Evolutionary conservation across 2,797 vertebrate species (phyloP), one percentile per base, ranked within the genome.

Genomic region (Enteromius viviparus): DNA sequence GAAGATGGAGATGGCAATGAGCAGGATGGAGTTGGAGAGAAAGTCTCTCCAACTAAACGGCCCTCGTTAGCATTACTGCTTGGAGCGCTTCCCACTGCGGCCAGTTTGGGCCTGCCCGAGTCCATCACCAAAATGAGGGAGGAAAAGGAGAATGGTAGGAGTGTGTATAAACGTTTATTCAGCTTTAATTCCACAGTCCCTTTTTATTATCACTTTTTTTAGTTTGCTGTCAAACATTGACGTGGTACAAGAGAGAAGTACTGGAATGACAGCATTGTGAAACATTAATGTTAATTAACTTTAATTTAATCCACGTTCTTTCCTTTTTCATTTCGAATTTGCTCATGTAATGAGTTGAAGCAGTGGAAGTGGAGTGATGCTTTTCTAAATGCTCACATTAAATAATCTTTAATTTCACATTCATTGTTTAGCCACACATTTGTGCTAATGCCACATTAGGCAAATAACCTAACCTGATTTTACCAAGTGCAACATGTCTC

Each of bases 41-140:
- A 12, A 40, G 45, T 82, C 0, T 1, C 53, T 23, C 85, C 9
- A 1, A 80, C 82, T 19, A 92, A 92, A 84, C 94, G 94, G 2
- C 96, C 96, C 0, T 93, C 96, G 2, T 89, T 99, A 89, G 95
- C 93, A 53, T 95, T 94, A 85, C 93, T 99, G 86, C 94, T 99
- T 0, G 98, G 98, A 0, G 92, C 94, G 0, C 94, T 99, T 85
- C 97, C 97, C 69, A 96, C 98, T 0, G 96, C 97, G 0, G 96
- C 97, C 88, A 97, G 96, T 17, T 94, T 99, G 84, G 96, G 97
- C 78, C 96, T 99, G 82, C 89, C 92, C 0, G 95, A 97, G 72
- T 95, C 96, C 87, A 96, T 97, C 89, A 90, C 85, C 53, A 92
- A 93, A 4, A 88, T 91, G 0, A 92, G 92, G 80, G 93, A 94